Base-by-base conservation (phyloP, 2,888 invertebrate genomes). In the Agrochola macilenta region DNA sequence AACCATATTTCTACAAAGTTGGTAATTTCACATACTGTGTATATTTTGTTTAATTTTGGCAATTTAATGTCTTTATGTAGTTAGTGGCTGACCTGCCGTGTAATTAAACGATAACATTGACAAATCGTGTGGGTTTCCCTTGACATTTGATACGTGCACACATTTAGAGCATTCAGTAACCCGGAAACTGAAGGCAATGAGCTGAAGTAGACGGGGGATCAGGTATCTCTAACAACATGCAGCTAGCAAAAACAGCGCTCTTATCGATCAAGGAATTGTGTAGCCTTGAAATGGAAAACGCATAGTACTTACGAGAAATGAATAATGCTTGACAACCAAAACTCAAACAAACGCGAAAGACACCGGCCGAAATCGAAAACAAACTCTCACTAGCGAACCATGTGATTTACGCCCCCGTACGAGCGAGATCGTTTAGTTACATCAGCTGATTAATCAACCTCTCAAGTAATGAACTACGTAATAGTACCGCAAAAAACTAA, bases 401-500 rank as follows among this genome's bases (percentile, higher is more conserved):
- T 74, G 60, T 63, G 52, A 68, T 74, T 65, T 58, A 72, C 72
- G 73, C 76, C 75, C 63, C 74, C 70, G 65, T 46, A 60, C 35
- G 61, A 79, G 76, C 64, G 73, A 71, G 79, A 78, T 80, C 69
- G 61, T 66, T 81, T 71, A 60, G 69, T 77, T 84, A 79, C 69
- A 81, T 84, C 83, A 84, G 69, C 49, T 76, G 74, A 86, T 84
- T 75, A 76, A 75, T 79, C 58, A 71, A 76, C 68, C 43, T 83
- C 74, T 81, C 60, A 52, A 81, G 70, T 76, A 73, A 79, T 76
- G 64, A 73, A 73, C 76, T 74, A 73, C 80, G 74, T 79, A 69
- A 83, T 78, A 73, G 64, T 79, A 78, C 43, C 74, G 49, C 64
- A 79, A 64, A 79, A 78, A 76, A 65, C 58, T 52, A 76, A 69